These are phyloP conservation scores for Stegastes partitus DNA, from an alignment of 2,113 vertebrate genomes.

Conservation along the genomic window DNA sequence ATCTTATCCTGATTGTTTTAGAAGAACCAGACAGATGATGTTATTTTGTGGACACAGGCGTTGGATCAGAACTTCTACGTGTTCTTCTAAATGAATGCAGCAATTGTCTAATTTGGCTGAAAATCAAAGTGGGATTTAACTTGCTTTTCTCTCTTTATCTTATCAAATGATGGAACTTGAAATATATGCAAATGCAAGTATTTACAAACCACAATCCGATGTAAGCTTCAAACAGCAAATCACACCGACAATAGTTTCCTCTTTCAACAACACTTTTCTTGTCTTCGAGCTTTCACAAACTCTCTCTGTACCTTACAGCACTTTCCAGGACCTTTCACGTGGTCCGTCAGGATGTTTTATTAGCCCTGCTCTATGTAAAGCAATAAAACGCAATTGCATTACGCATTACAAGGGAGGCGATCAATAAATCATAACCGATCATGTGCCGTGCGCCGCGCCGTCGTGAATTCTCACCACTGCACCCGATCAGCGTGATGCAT, in stretches of 20 bases:
- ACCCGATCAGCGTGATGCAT: constrained; percentile 41
- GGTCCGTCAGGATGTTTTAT: constrained; percentile 72
- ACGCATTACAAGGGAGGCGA: constrained; percentile 61
- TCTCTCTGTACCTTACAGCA: constrained; percentile 37
- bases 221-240: background rate
- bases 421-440: constrained; percentile 78
- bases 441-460: constrained; percentile 27
- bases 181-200: background rate
- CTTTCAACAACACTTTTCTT: background rate
- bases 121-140: no score
- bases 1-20: no score
- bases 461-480: constrained; percentile 30
- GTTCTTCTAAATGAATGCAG: no score
- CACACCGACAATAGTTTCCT: no score
- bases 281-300: constrained; percentile 9
- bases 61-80: no score
- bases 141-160: no score
- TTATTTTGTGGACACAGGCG: no score
- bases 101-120: no score
- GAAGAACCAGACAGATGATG: no score
- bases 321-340: constrained; percentile 60
- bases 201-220: background rate
- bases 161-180: no score
- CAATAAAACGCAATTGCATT: constrained; percentile 81
- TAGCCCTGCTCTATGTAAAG: constrained; percentile 66